Evolutionary conservation across 2,888 invertebrate genomes (phyloP).

Genomic region (Punctoribates punctum): DNA sequence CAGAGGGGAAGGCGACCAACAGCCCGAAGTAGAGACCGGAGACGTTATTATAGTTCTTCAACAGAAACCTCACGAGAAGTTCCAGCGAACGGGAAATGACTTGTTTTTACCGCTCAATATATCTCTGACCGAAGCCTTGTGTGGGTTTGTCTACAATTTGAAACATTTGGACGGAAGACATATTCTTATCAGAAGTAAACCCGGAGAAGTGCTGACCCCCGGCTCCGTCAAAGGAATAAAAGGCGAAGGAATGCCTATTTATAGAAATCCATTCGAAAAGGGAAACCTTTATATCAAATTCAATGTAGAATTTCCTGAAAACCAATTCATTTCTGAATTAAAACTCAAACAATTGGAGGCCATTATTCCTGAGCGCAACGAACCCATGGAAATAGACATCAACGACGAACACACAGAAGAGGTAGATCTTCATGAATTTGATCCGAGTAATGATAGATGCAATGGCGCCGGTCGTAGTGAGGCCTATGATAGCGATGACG

Average conservation of each 20-base stretch:
- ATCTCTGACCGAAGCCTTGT: constrained; percentile 79
- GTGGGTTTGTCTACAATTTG: constrained; percentile 79
- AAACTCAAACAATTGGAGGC: constrained; percentile 53
- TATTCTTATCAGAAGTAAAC: constrained; percentile 69
- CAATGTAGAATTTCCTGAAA: constrained; percentile 76
- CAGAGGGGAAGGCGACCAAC: constrained; percentile 82
- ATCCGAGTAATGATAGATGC: constrained; percentile 56
- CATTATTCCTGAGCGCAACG: constrained; percentile 12
- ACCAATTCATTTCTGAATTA: constrained; percentile 69
- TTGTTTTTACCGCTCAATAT: constrained; percentile 67
- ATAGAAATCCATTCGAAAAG: constrained; percentile 75
- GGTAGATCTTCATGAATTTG: constrained; percentile 73
- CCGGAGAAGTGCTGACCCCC: constrained; percentile 79
- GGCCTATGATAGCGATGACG: constrained; percentile 69
- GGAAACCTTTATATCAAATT: constrained; percentile 84
- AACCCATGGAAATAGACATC: constrained; percentile 56
- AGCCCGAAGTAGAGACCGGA: constrained; percentile 78
- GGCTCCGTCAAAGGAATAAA: constrained; percentile 66
- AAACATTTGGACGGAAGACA: constrained; percentile 84
- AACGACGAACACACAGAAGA: constrained; percentile 78
- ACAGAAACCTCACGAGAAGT: constrained; percentile 72
- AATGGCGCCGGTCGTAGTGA: constrained; percentile 60
- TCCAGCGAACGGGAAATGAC: constrained; percentile 70
- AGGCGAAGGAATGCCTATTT: constrained; percentile 86
- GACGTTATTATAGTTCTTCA: constrained; percentile 83